A percentile compares a stretch with the other conserved stretches of the same genome.
These are phyloP conservation scores for Dermatophagoides farinae DNA, from an alignment of 1,140 invertebrate genomes.

Conservation along the genomic window DNA sequence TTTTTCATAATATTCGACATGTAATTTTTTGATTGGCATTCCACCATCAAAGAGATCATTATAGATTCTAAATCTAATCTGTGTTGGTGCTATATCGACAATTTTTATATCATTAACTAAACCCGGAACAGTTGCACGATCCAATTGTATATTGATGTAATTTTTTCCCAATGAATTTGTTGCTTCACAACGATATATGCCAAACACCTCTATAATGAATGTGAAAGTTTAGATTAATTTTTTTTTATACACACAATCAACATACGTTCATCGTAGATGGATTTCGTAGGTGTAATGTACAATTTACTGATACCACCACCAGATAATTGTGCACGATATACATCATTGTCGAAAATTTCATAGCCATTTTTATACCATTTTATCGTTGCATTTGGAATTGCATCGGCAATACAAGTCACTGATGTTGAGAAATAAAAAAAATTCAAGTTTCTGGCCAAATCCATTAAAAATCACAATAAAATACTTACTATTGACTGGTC, in stretches of 20 bases:
- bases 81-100: slow-evolving; percentile 39
- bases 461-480: neutral
- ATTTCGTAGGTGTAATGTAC: neutral
- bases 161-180: slow-evolving; percentile 48
- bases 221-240: too few relatives aligned
- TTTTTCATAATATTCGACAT: slow-evolving; percentile 49
- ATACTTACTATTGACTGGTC: slow-evolving; percentile 39
- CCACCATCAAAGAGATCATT: slow-evolving; percentile 48
- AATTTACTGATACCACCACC: neutral
- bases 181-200: slow-evolving; percentile 57
- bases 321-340: neutral
- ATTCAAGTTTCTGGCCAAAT: neutral
- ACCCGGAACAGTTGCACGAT: slow-evolving; percentile 35
- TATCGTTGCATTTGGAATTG: slow-evolving; percentile 77
- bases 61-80: slow-evolving; percentile 50
- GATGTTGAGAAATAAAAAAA: neutral
- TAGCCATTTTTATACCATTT: slow-evolving; percentile 42
- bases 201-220: slow-evolving; percentile 36
- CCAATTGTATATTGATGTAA: slow-evolving; percentile 42
- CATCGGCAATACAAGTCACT: slow-evolving; percentile 62
- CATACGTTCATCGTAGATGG: neutral
- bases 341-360: slow-evolving; percentile 19
- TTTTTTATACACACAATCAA: neutral
- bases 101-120: slow-evolving; percentile 9
- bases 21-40: slow-evolving; percentile 44